Evolutionary conservation across 2,888 invertebrate species (phyloP).

Genomic region (Heteromyza rotundicornis): DNA sequence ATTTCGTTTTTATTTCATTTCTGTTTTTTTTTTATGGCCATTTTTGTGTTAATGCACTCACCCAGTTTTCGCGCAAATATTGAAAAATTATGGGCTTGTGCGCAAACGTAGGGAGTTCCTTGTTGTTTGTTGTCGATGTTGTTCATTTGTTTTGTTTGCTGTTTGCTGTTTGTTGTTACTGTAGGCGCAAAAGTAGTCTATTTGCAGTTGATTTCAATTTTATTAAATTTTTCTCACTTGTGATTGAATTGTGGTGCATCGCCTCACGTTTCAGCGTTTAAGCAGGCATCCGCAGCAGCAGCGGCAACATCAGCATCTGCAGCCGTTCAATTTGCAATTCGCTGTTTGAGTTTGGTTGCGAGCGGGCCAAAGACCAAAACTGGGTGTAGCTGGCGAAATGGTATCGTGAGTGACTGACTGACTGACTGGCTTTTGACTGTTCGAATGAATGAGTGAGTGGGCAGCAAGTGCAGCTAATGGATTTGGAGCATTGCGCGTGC

Average conservation of each 20-base stretch:
- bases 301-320: neutral
- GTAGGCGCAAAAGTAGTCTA: conserved; percentile 52
- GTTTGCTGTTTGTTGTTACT: conserved; percentile 24
- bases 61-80: neutral
- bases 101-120: neutral
- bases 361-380: neutral
- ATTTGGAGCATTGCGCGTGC: neutral
- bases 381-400: conserved; percentile 41
- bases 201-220: conserved; percentile 24
- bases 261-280: neutral
- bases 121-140: conserved; percentile 20
- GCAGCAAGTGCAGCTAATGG: no score
- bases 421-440: no score
- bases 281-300: neutral
- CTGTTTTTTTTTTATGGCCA: neutral
- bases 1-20: neutral
- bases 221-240: conserved; percentile 22
- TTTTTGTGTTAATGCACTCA: neutral
- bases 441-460: no score
- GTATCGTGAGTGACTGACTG: conserved; percentile 38
- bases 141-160: neutral
- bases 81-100: neutral
- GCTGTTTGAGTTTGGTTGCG: no score
- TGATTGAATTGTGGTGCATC: conserved; percentile 27
- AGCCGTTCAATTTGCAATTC: no score